Evolutionary conservation across 1,140 invertebrate genomes (phyloP).

Genomic region (Lanistes nyassanus): DNA sequence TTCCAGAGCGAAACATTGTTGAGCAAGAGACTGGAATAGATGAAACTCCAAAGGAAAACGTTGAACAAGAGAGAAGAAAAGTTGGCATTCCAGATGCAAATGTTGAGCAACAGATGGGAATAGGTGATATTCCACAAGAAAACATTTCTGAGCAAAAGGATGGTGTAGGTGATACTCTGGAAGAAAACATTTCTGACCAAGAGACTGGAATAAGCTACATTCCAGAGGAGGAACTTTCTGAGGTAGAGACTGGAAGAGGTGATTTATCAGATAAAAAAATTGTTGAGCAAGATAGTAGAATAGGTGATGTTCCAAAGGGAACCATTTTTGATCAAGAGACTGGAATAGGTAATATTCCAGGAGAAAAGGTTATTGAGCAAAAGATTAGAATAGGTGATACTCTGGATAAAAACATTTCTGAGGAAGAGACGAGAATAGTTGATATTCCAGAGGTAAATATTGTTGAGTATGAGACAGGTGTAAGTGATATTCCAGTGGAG

Average conservation of each 20-base stretch:
- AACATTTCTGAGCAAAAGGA: too few relatives aligned
- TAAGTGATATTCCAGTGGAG: not conserved
- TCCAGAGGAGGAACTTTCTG: not conserved
- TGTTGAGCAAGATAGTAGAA: not conserved
- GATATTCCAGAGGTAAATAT: not conserved
- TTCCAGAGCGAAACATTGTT: not conserved
- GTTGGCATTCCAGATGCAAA: not conserved
- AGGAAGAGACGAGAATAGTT: not conserved
- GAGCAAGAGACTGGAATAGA: not conserved
- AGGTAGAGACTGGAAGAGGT: not conserved
- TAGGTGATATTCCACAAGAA: not conserved
- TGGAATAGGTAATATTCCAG: not conserved
- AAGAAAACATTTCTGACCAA: not conserved
- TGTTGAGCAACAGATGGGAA: not conserved
- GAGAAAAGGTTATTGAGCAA: not conserved
- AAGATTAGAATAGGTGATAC: too few relatives aligned
- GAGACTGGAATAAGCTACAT: too few relatives aligned
- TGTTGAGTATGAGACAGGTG: not conserved
- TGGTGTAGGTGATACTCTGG: not conserved
- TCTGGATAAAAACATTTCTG: not conserved
- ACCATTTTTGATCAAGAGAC: too few relatives aligned
- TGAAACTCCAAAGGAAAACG: slow-evolving; percentile 8
- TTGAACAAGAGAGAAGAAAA: not conserved
- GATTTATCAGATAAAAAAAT: not conserved
- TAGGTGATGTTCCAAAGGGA: not conserved